Evolutionary conservation across 2,113 vertebrate species (phyloP).

Genomic region (Megaceryle maxima): DNA sequence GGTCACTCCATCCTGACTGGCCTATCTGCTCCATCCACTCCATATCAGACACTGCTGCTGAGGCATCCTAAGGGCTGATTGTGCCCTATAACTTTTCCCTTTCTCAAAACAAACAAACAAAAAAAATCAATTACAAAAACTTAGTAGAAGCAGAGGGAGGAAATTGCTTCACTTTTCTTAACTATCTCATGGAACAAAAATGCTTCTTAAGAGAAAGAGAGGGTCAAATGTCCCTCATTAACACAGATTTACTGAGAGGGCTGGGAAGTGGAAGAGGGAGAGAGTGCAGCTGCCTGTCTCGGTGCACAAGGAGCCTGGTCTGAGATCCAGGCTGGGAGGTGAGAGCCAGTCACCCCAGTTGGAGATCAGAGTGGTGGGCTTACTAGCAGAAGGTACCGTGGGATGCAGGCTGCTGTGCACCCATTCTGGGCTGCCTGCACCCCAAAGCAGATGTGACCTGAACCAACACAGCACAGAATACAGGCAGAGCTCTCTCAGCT

Average conservation of each 20-base stretch:
- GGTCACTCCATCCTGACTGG: neutral
- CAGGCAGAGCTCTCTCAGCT: neutral
- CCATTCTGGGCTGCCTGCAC: neutral
- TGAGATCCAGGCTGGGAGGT: neutral
- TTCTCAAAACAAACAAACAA: neutral
- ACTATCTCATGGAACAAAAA: conserved; percentile 63
- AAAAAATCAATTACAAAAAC: neutral
- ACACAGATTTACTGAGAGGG: neutral
- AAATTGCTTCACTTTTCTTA: conserved; percentile 38
- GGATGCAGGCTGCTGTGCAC: neutral
- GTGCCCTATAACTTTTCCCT: neutral
- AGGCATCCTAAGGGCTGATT: neutral
- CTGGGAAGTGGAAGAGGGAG: neutral
- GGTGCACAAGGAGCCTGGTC: neutral
- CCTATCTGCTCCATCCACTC: neutral
- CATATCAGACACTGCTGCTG: neutral
- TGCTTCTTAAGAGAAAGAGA: conserved; percentile 29
- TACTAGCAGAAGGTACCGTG: neutral
- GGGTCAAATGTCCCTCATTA: conserved; percentile 60
- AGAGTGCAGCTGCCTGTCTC: conserved; percentile 32
- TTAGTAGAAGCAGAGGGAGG: neutral
- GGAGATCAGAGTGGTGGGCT: rapidly evolving
- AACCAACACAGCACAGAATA: rapidly evolving
- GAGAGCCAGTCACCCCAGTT: rapidly evolving
- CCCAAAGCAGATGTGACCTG: neutral